phyloP scores from a whole-genome alignment of 92 coral and sea anemone species.

The Epizoanthus ramosus region DNA sequence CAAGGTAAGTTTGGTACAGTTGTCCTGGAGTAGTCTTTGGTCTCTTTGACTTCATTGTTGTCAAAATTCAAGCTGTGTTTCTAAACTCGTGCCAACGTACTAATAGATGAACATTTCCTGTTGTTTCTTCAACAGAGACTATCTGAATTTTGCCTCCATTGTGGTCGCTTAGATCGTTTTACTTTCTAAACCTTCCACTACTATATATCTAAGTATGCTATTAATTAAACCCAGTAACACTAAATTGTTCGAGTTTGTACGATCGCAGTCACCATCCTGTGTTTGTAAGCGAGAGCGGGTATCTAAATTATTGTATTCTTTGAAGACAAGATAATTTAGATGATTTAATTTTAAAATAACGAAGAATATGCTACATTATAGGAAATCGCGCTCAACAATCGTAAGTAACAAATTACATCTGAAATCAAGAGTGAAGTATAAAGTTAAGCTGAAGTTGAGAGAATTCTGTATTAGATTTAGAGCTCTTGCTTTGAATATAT shows the following conservation, averaged over 20 bases:
- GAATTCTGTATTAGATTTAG: too few relatives aligned
- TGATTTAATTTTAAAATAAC: not conserved
- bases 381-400: too few relatives aligned
- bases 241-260: not conserved
- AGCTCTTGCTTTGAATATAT: too few relatives aligned
- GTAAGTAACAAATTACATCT: too few relatives aligned
- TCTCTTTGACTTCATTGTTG: not conserved
- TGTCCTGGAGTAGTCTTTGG: not conserved
- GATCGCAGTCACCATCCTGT: not conserved
- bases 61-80: constrained; percentile 13
- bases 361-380: too few relatives aligned
- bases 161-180: not conserved
- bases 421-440: too few relatives aligned
- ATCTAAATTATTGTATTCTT: not conserved
- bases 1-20: constrained; percentile 63
- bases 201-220: not conserved
- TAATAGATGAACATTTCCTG: not conserved
- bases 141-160: not conserved
- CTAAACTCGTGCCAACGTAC: not conserved
- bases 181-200: not conserved
- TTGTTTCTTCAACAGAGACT: not conserved
- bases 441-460: too few relatives aligned
- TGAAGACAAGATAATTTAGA: not conserved
- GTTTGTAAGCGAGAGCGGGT: not conserved
- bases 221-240: not conserved